Evolutionary conservation across 2,888 invertebrate species (phyloP), one percentile per base, ranked within the genome.

Genomic region (Monochamus alternatus): DNA sequence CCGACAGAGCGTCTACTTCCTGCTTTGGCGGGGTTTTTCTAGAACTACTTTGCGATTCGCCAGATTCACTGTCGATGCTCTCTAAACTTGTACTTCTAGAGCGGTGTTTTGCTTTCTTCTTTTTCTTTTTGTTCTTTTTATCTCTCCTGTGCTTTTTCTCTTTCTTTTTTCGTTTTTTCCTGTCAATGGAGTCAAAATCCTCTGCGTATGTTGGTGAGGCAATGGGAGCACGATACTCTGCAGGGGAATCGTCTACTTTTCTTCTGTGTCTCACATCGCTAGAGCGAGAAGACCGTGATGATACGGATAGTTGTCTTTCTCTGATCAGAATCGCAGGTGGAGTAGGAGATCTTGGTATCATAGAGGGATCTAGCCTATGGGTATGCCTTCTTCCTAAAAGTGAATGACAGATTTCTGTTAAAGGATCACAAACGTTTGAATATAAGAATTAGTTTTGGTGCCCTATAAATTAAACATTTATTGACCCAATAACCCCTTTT

Each of bases 91-190:
- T 92, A 75, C 94, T 93, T 69, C 93, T 91, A 55, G 94, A 94
- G 74, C 91, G 90, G 67, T 94, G 93, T 87, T 92, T 92, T 58
- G 91, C 90, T 87, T 93, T 94, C 76, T 94, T 93, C 87, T 93
- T 94, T 89, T 93, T 94, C 88, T 93, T 95, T 84, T 94, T 94
- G 60, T 93, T 91, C 80, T 94, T 94, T 76, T 90, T 87, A 74
- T 91, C 90, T 79, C 90, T 89, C 87, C 95, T 95, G 88, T 94
- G 94, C 87, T 94, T 93, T 85, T 95, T 95, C 63, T 95, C 94
- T 84, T 92, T 92, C 81, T 92, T 92, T 80, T 91, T 91, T 73
- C 90, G 82, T 67, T 87, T 87, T 47, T 81, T 83, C 74, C 81
- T 82, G 12, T 84, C 84, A 2, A 73, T 59, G 2, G 81, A 90